Base-by-base conservation (phyloP, 1,140 invertebrate genomes). In the Lysiphlebus fabarum region DNA sequence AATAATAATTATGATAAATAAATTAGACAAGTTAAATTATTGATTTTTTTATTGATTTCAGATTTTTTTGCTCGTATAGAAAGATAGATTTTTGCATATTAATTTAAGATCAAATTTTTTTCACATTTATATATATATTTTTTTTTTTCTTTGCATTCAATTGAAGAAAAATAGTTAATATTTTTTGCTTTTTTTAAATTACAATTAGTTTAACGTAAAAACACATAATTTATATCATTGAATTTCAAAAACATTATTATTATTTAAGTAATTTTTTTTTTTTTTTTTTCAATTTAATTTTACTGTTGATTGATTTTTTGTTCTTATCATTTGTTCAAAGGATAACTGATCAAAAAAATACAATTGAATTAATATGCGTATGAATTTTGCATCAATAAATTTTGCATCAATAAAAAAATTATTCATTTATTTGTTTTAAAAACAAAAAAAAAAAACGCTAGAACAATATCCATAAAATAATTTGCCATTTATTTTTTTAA, bases 181-280 rank as follows among this genome's bases (percentile, higher is more conserved):
- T 26, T 56, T 50, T 60, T 40, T 37, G 41, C 44, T 54, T 38
- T 53, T 48, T 40, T 37, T 53, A 62, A 58, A 62, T 45, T 56
- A 56, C 41, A 56, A 49, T 49, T 72, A 67, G 56, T 67, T 67
- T 62, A 62, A 69, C 53, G 65, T 57, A 62, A 65, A 69, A 62
- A 70, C 64, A 69, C 61, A 64, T 26, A 26, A 26, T 26, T 26
- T 26, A 26, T 26, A 26, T 26, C 17, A 26, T 26, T 26, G 17
- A 67, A 70, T 53, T 64, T 65, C 54, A 68, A 70, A 67, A 70
- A 56, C 58, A 65, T 65, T 61, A 56, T 56, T 49, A 57, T 62
- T 55, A 45, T 44, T 53, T 55, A 53, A 49, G 17, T 41, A 34
- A 44, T 49, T 56, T 10, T 33, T 33, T 48, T 17, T 36, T 56